Evolutionary conservation across 1,140 invertebrate species (phyloP), one percentile per base, ranked within the genome.

Genomic region (Drosophila nasuta): DNA sequence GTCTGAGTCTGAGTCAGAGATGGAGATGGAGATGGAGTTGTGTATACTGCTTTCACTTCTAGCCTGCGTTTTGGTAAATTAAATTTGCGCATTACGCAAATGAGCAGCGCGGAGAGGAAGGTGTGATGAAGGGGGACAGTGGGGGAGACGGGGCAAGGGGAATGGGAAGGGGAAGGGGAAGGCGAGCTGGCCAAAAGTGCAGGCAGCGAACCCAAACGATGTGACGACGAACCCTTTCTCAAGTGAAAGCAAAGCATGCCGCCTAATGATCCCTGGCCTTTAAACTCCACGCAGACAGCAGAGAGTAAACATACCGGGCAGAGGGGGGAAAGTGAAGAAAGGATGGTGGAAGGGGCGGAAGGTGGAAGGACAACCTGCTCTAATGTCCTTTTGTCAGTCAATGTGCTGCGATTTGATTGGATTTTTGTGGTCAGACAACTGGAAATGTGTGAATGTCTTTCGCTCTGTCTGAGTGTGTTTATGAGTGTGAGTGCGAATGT

Each of bases 61-160:
- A 43, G 59, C 59, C 51, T 59, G 83, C 85, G 80, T 81, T 89
- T 89, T 90, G 86, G 79, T 90, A 90, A 90, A 90, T 90, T 91
- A 87, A 90, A 91, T 91, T 90, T 91, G 81, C 90, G 86, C 86
- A 91, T 87, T 91, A 91, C 76, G 87, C 86, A 90, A 90, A 91
- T 90, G 86, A 90, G 87, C 78, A 88, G 83, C 59, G 43, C 33
- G 49, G 11, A 25, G 5, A 15, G 28, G 13, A 49, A 13, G 30
- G 8, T 7, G 35, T 57, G 35, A 11, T 25, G 3, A 25, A 25
- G 20, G 20, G 20, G 20, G 20, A 3, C 20, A 20, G 3, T 20
- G 20, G 2, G 2, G 20, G 3, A 25, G 3, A 25, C 20, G 20
- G 35, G 1, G n/a, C n/a, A 5, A 6, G 38, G 10, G 5, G 35